phyloP scores from a whole-genome alignment of 2,113 vertebrate species.

The Cyanocitta stelleri region DNA sequence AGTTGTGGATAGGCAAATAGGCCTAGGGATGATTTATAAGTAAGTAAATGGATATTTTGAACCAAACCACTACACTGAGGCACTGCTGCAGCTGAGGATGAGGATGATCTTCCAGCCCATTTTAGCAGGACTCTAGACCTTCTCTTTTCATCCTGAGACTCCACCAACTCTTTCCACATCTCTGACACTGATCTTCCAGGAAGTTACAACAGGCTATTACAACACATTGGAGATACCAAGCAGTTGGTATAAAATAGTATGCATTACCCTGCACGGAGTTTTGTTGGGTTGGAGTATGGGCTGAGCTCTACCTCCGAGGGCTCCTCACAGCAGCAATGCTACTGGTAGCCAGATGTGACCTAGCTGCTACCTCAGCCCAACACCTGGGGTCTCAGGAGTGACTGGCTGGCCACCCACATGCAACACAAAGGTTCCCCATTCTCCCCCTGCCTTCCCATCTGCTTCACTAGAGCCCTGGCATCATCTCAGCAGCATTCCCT shows the following conservation, averaged over 20 bases:
- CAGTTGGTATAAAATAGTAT: background rate
- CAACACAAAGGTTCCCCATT: background rate
- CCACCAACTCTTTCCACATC: background rate
- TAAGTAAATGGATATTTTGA: too few species aligned
- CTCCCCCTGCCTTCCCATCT: background rate
- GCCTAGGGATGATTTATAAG: too few species aligned
- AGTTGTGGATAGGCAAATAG: too few species aligned
- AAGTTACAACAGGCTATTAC: background rate
- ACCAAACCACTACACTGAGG: background rate
- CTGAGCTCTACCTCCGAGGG: background rate
- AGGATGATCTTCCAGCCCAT: background rate
- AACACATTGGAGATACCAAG: background rate
- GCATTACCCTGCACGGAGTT: background rate
- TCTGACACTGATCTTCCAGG: background rate
- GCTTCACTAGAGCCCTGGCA: background rate
- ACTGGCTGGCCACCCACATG: accelerated
- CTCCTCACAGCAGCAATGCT: background rate
- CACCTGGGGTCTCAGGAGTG: background rate
- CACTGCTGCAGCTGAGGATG: background rate
- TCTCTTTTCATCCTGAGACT: background rate
- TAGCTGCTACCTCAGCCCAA: background rate
- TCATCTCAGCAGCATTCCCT: background rate
- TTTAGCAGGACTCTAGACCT: background rate
- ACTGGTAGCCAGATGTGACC: background rate
- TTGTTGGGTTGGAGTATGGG: background rate